These are phyloP conservation scores for Platycheirus albimanus DNA, from an alignment of 2,888 invertebrate genomes.

Conservation along the genomic window DNA sequence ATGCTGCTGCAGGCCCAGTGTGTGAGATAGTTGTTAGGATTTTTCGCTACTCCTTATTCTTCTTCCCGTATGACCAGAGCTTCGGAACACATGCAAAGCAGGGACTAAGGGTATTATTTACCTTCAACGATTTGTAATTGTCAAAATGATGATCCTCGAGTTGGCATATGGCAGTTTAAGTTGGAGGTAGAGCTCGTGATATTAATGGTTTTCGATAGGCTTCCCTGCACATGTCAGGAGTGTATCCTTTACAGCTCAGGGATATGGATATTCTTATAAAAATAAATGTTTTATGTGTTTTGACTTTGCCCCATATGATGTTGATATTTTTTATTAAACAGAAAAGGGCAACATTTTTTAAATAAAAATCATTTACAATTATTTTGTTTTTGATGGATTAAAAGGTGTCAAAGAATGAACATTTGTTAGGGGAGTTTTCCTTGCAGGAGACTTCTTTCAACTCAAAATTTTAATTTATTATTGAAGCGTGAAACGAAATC, in stretches of 20 bases:
- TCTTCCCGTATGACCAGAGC: no score
- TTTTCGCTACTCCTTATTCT: conserved; percentile 3
- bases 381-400: no score
- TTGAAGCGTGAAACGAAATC: no score
- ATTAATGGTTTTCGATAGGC: conserved; percentile 59
- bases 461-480: no score
- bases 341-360: no score
- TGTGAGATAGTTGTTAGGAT: neutral
- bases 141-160: conserved; percentile 62
- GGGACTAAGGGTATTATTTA: conserved; percentile 58
- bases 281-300: no score
- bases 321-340: no score
- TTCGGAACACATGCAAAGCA: conserved; percentile 43
- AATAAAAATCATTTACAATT: no score
- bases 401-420: no score
- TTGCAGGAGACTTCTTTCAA: no score
- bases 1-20: conserved; percentile 8
- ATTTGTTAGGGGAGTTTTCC: no score
- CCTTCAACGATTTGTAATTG: conserved; percentile 64
- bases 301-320: no score
- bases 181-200: conserved; percentile 37
- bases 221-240: conserved; percentile 50
- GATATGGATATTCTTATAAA: conserved; percentile 33
- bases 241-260: conserved; percentile 20
- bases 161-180: conserved; percentile 58